Percentiles rank a stretch among this genome's conserved stretches.
Conservation (phyloP, 2,888 invertebrate genomes). For the Melipona bicolor region DNA sequence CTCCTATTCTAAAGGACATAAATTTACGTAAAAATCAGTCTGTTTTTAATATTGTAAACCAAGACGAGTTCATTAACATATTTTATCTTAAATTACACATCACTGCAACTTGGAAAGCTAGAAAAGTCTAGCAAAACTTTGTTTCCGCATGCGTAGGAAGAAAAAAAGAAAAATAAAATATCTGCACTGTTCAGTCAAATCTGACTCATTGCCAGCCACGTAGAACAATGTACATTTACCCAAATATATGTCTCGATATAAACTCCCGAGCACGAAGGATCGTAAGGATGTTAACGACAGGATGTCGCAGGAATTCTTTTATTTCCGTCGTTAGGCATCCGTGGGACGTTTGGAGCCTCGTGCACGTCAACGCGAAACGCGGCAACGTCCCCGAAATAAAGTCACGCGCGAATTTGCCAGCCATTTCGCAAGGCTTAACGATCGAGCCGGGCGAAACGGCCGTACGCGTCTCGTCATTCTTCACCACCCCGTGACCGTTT, state of each 20-base stretch:
- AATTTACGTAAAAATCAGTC: no score
- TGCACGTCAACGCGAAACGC: slow-evolving; percentile 14
- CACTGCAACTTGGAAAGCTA: no score
- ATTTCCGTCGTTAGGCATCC: slow-evolving; percentile 2
- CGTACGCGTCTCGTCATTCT: slow-evolving; percentile 54
- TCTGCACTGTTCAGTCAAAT: no score
- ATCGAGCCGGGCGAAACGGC: slow-evolving; percentile 50
- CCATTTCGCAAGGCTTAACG: slow-evolving; percentile 52
- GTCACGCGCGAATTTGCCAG: slow-evolving; percentile 47
- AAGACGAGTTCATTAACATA: no score
- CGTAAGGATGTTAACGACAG: slow-evolving; percentile 6
- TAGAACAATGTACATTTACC: not conserved
- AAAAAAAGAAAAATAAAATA: no score
- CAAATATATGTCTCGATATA: not conserved
- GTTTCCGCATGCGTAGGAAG: no score
- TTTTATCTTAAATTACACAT: no score
- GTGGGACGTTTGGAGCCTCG: not conserved
- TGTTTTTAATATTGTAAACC: no score
- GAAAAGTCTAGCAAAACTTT: no score
- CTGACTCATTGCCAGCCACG: not conserved
- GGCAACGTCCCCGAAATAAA: slow-evolving; percentile 37
- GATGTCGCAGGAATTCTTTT: not conserved
- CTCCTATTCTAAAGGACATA: no score
- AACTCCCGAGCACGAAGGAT: not conserved
- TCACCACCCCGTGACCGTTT: slow-evolving; percentile 56